Percentiles rank a stretch among this genome's conserved stretches.
phyloP scores from a whole-genome alignment of 2,797 vertebrate species.

The Distichodus sexfasciatus region DNA sequence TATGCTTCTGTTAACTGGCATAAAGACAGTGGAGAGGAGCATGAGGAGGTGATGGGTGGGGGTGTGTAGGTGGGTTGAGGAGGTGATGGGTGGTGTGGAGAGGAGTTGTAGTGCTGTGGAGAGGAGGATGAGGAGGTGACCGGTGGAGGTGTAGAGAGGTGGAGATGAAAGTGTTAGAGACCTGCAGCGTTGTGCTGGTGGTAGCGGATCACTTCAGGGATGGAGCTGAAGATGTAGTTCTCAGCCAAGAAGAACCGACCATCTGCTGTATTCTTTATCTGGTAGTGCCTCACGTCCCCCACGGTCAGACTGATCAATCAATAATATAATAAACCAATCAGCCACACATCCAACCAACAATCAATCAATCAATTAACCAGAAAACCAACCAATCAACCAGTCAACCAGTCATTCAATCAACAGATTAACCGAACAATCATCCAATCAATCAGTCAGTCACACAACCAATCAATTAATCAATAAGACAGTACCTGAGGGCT shows the following conservation, averaged over 20 bases:
- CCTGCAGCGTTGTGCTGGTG: constrained; percentile 88
- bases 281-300: constrained; percentile 80
- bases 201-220: constrained; percentile 82
- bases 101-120: no score
- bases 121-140: constrained; percentile 1
- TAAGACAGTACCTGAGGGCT: constrained; percentile 57
- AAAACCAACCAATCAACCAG: neutral
- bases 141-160: no score
- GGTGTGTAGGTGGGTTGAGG: no score
- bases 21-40: no score
- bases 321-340: neutral
- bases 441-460: neutral
- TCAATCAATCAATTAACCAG: constrained; percentile 7
- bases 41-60: no score
- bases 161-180: constrained; percentile 50
- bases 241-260: constrained; percentile 81
- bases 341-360: no score
- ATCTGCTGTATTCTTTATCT: constrained; percentile 74
- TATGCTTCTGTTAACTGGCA: no score
- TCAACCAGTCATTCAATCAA: neutral
- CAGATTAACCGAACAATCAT: neutral
- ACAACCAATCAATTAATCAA: no score
- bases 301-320: constrained; percentile 48
- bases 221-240: constrained; percentile 76
- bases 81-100: no score